phyloP scores from a whole-genome alignment of 2,888 invertebrate species.

The Cetonia aurata region DNA sequence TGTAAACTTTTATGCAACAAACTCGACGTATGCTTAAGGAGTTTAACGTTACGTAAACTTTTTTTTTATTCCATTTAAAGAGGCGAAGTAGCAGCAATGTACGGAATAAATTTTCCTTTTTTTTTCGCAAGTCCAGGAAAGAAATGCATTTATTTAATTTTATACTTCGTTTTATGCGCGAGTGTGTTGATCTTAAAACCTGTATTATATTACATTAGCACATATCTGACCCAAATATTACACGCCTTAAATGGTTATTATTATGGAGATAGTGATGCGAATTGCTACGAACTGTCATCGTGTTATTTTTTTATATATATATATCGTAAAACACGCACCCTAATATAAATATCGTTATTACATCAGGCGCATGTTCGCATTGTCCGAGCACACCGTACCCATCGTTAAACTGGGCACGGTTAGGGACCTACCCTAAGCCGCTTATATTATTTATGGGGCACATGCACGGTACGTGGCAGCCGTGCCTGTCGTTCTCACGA shows the following conservation, averaged over 20 bases:
- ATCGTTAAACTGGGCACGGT: constrained; percentile 23
- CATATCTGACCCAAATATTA: no score
- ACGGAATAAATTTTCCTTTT: constrained; percentile 23
- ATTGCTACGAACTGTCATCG: neutral
- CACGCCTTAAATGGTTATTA: no score
- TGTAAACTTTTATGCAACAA: constrained; percentile 33
- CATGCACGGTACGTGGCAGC: constrained; percentile 35
- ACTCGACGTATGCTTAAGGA: constrained; percentile 17
- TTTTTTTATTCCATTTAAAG: constrained; percentile 19
- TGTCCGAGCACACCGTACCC: no score
- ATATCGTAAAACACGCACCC: neutral
- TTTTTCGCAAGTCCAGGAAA: constrained; percentile 17
- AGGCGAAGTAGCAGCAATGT: constrained; percentile 4
- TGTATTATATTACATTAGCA: no score
- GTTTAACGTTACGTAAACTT: constrained; percentile 20
- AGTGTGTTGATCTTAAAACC: constrained; percentile 17
- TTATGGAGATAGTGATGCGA: no score
- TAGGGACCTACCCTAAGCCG: constrained; percentile 40
- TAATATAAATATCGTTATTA: constrained; percentile 4
- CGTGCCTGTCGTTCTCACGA: constrained; percentile 39
- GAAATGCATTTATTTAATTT: constrained; percentile 30
- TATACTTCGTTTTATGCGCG: constrained; percentile 6
- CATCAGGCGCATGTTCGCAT: no score
- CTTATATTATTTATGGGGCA: constrained; percentile 33
- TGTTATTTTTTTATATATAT: constrained; percentile 6